These are phyloP conservation scores for Drosophila leonis DNA, from an alignment of 2,888 invertebrate species.

Conservation along the genomic window DNA sequence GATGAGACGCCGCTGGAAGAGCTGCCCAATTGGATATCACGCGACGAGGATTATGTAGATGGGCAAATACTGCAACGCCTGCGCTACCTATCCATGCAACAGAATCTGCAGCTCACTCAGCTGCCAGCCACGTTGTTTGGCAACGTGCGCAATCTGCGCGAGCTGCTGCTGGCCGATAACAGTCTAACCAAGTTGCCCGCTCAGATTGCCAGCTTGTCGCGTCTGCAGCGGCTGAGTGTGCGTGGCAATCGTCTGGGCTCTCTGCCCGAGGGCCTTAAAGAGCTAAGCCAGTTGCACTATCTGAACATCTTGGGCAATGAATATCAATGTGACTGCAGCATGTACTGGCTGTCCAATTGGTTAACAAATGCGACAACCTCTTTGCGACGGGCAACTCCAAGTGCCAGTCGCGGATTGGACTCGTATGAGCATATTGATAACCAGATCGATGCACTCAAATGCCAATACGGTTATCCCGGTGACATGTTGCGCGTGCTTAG, in stretches of 20 bases:
- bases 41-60: slow-evolving; percentile 85
- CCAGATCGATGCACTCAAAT: slow-evolving; percentile 88
- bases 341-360: slow-evolving; percentile 91
- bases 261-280: slow-evolving; percentile 89
- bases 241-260: slow-evolving; percentile 90
- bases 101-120: slow-evolving; percentile 88
- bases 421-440: slow-evolving; percentile 75
- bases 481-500: slow-evolving; percentile 90
- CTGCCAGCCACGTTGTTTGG: slow-evolving; percentile 88
- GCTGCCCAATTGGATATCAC: slow-evolving; percentile 86
- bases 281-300: slow-evolving; percentile 88
- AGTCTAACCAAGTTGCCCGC: slow-evolving; percentile 87
- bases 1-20: slow-evolving; percentile 89
- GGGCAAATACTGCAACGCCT: slow-evolving; percentile 87
- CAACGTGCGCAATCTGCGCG: slow-evolving; percentile 88
- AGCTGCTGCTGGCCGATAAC: slow-evolving; percentile 90
- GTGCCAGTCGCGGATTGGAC: slow-evolving; percentile 59
- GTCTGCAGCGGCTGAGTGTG: slow-evolving; percentile 89
- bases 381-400: slow-evolving; percentile 84
- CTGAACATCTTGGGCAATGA: slow-evolving; percentile 91
- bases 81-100: slow-evolving; percentile 87
- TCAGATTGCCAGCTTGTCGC: slow-evolving; percentile 81
- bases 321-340: slow-evolving; percentile 94
- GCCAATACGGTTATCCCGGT: slow-evolving; percentile 88
- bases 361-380: slow-evolving; percentile 83